Base-by-base conservation (phyloP, 2,888 invertebrate species). In the Mimas tiliae region DNA sequence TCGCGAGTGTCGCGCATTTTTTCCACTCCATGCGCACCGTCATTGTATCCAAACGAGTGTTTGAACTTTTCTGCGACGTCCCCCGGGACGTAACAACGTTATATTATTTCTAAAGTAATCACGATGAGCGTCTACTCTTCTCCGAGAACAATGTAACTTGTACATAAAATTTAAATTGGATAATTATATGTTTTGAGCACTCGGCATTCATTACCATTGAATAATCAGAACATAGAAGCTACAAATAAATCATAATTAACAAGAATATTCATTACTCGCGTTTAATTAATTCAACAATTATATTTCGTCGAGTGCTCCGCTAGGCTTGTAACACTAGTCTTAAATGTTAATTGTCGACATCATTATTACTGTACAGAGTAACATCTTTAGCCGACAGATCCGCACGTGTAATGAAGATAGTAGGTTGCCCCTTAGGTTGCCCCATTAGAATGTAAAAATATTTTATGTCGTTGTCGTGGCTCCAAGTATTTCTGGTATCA, bases 41-140 rank as follows among this genome's bases (percentile, higher is more conserved):
- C 69, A 82, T 84, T 87, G 86, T 87, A 77, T 80, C 73, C 70
- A 67, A 38, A 58, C 19, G 63, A 16, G 38, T 19, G 70, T 45
- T 70, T 76, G 1, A 3, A 27, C 27, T 68, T 77, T 73, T 74
- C 75, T 76, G 69, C 68, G 70, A 67, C 65, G 69, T 79, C 82
- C 79, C 79, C 14, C 11, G 19, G 51, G 63, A n/a, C n/a, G n/a
- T n/a, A n/a, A n/a, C n/a, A n/a, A n/a, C n/a, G n/a, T n/a, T 48
- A 64, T 19, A 14, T 16, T 64, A 14, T 16, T 38, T 38, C 38
- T 51, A 63, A 51, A 64, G 50, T 64, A 51, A 64, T 63, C 50
- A 51, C 34, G 16, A 34, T 38, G n/a, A n/a, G 16, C n/a, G 6
- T 48, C 48, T 16, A 16, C 14, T 50, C 48, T 6, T 16, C 11